phyloP scores from a whole-genome alignment of 2,888 invertebrate genomes.

The Drosophila austrosaltans region DNA sequence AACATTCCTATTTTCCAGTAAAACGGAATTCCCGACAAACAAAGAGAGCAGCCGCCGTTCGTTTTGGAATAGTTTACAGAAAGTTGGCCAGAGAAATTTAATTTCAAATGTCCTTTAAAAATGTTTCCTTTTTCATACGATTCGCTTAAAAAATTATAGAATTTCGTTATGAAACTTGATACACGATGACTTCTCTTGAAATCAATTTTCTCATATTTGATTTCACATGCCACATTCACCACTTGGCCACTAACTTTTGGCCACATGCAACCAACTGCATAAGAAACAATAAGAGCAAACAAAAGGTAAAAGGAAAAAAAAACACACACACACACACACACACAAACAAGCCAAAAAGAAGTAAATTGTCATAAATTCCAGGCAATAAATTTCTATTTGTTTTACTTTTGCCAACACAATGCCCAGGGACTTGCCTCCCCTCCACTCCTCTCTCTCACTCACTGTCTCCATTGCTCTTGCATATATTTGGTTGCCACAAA shows the following conservation, averaged over 20 bases:
- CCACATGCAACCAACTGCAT: conserved; percentile 30
- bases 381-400: conserved; percentile 82
- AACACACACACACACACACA: neutral
- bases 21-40: neutral
- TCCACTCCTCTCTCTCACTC: neutral
- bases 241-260: neutral
- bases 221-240: conserved; percentile 22
- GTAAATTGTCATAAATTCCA: conserved; percentile 80
- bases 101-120: neutral
- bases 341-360: conserved; percentile 26
- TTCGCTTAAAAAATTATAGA: too few species aligned
- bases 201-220: conserved; percentile 34
- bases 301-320: neutral
- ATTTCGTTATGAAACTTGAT: too few species aligned
- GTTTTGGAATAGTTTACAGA: neutral
- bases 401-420: conserved; percentile 53
- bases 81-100: neutral
- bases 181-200: neutral
- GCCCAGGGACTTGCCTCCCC: conserved; percentile 42
- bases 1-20: neutral
- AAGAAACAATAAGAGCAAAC: conserved; percentile 7
- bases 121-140: too few species aligned
- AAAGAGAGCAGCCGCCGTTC: neutral
- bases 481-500: conserved; percentile 12
- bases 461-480: conserved; percentile 16